Evolutionary conservation across 2,797 vertebrate genomes (phyloP), one percentile per base, ranked within the genome.

Genomic region (Xyrichtys novacula): DNA sequence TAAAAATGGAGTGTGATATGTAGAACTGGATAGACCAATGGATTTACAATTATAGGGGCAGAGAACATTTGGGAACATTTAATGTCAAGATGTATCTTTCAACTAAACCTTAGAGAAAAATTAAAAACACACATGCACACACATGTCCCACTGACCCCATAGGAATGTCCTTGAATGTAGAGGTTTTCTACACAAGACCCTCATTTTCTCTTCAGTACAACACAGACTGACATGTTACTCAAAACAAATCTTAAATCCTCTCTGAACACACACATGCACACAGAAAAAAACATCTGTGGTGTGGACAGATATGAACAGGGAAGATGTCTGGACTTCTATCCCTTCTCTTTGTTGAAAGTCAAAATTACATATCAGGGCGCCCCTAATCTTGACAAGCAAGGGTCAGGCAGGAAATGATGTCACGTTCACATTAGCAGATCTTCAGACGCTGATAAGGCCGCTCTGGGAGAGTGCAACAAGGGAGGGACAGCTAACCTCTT

Each of bases 321-420:
- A 60, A 67, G 64, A 76, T 50, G 32, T 34, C 32, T n/a, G 38
- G 44, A 54, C 50, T 47, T 71, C 3, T 48, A 31, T 70, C 50
- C 44, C 49, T 62, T 80, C 44, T 69, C 70, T 83, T 82, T 79
- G 78, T 54, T 71, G 57, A 78, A 78, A 78, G 40, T 74, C 77
- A 77, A 74, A 69, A 85, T 83, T 44, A 42, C 72, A 44, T 52
- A 38, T 9, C n/a, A 0, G 4, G 52, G 7, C 50, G 47, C 56
- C 57, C 47, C 36, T 61, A 46, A 82, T 81, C 84, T 61, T 57
- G 71, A 82, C 72, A 84, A 63, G 40, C 58, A 0, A 9, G 47
- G 74, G 56, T 65, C 25, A 2, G 53, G 54, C 85, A 91, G 90
- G 90, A 92, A 87, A 88, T 91, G 62, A 91, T 87, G 89, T 91